These are phyloP conservation scores for Colaptes auratus DNA, from an alignment of 2,113 vertebrate species.

Conservation along the genomic window DNA sequence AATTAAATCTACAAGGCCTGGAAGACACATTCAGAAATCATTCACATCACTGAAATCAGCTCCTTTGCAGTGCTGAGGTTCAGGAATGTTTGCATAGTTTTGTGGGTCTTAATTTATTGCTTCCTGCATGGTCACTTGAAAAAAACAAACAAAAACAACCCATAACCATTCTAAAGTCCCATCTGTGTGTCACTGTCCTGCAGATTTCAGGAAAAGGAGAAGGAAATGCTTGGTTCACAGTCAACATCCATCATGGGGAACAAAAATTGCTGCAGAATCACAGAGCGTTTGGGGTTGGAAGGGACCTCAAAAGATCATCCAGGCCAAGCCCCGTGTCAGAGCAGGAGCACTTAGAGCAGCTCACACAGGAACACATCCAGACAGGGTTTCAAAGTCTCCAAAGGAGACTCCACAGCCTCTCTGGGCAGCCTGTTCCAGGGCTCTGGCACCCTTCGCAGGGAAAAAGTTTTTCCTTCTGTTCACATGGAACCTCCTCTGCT, in stretches of 20 bases:
- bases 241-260: background rate
- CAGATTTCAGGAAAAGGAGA: background rate
- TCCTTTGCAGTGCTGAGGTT: background rate
- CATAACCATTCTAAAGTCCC: background rate
- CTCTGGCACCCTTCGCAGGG: no score
- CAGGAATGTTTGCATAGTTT: background rate
- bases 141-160: background rate
- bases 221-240: background rate
- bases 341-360: no score
- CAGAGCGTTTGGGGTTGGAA: no score
- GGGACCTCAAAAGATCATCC: no score
- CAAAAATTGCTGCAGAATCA: no score
- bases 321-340: no score
- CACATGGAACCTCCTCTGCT: no score
- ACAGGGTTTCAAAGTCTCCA: no score
- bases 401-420: no score
- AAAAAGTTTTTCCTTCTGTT: no score
- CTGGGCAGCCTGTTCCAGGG: no score
- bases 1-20: slow-evolving; percentile 14
- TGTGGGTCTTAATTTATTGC: slow-evolving; percentile 1
- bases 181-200: background rate
- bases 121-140: slow-evolving; percentile 15
- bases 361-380: no score
- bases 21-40: background rate
- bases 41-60: background rate